Evolutionary conservation across 1,140 invertebrate genomes (phyloP), one percentile per base, ranked within the genome.

Genomic region (Druon quercuslanigerum): DNA sequence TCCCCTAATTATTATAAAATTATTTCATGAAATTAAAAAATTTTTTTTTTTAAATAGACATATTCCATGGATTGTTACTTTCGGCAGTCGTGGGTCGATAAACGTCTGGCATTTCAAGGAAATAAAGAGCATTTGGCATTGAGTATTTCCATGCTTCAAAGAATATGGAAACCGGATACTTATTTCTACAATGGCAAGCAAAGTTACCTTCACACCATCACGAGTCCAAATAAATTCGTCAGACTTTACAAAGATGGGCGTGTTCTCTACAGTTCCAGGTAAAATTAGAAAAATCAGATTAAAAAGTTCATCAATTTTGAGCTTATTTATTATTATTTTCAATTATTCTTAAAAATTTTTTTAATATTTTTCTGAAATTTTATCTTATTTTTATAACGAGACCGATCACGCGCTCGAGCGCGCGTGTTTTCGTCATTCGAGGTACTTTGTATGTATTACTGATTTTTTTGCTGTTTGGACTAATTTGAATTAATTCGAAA

Each of bases 61-160:
- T 98, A 97, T 88, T 96, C 96, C 17, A 97, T 98, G 95, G 96
- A 98, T 88, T 96, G 96, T 87, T 97, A 97, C 90, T 97, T 97
- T 89, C 93, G 93, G 0, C 95, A 96, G 88, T 95, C 94, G 40
- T 96, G 96, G 96, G 93, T 95, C 17, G 95, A 96, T 88, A 92
- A 93, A 78, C 91, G 95, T 54, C 91, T 96, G 77, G 94, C 95
- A 13, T 96, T 96, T 85, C 91, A 93, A 71, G 93, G 94, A 46
- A 90, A 91, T 79, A 93, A 93, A 86, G 92, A 93, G 73, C 95
- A 94, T 19, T 89, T 96, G 25, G 95, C 95, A 0, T 88, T 96
- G 52, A 95, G 94, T 85, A 95, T 96, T 79, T 95, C 94, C 40
- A 96, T 96, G 94, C 88, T 96, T 79, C 93, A 93, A 14, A 91